These are phyloP conservation scores for Dromococcyx pavoninus DNA, from an alignment of 2,797 vertebrate species.

Conservation along the genomic window DNA sequence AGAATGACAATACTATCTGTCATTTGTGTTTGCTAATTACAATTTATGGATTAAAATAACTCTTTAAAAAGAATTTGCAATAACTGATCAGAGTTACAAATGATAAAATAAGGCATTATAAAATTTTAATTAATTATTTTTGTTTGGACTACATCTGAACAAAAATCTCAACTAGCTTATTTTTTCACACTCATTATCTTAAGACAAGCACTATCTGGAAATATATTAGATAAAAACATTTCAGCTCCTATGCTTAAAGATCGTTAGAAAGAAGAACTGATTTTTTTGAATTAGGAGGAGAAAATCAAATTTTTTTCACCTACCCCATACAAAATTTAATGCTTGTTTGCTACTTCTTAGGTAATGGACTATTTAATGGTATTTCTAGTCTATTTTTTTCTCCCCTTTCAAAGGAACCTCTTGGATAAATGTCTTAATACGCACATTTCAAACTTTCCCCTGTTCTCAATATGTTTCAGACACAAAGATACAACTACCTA, in stretches of 20 bases:
- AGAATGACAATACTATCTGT: not conserved
- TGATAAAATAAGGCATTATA: not conserved
- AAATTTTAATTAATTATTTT: not conserved
- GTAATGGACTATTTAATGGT: not conserved
- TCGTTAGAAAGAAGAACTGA: not conserved
- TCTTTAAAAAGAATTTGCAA: not conserved
- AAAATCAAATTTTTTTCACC: not conserved
- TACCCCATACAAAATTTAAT: not conserved
- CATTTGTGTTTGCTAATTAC: not conserved
- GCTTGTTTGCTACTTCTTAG: not conserved
- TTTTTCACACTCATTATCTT: not conserved
- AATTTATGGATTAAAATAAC: not conserved
- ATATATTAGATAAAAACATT: not conserved
- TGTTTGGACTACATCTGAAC: not conserved
- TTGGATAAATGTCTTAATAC: not conserved
- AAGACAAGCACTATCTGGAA: not conserved
- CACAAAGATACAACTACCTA: not conserved
- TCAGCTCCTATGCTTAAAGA: not conserved
- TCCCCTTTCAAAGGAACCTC: not conserved
- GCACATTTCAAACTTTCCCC: not conserved
- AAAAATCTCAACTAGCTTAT: not conserved
- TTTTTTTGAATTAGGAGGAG: not conserved
- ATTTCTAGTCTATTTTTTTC: not conserved
- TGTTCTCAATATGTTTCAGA: not conserved
- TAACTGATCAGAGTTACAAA: not conserved